Base-by-base conservation (phyloP, 1,140 invertebrate species). In the Drosophila pandora region DNA sequence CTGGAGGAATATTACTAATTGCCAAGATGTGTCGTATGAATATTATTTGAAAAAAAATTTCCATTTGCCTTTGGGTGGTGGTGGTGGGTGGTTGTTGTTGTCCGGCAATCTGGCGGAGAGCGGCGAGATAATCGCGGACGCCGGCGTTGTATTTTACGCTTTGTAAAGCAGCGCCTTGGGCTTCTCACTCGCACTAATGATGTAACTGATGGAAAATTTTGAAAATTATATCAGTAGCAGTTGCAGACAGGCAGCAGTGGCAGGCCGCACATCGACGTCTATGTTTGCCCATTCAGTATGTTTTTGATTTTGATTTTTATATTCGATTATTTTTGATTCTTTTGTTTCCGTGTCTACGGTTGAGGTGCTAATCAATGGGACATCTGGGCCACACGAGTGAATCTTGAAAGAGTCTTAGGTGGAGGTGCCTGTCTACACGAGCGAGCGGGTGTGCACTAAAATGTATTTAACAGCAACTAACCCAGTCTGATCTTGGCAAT, bases 201-300 rank as follows among this genome's bases (percentile, higher is more conserved):
- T 87, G 82, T 78, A 78, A 78, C 50, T 69, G 78, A 78, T 47
- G 74, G 78, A 78, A 85, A 75, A 28, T 75, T 78, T 71, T 59
- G 17, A 64, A 55, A 53, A 56, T 22, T 61, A 21, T 67, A 52
- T 64, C 60, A 64, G 45, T 60, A 63, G 32, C 25, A 48, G 21
- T 62, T 32, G 23, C 57, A 41, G 25, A 48, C 32, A 30, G 21
- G 6, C 25, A 17, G 17, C 17, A 17, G 17, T 17, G 17, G 17
- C 17, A 17, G 17, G 17, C 17, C 17, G 17, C 17, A 17, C 17
- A 34, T 34, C 32, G 10, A 34, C 32, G 32, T 3, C 32, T 10
- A 8, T 34, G 32, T 34, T 34, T 34, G 32, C 32, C 32, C 2
- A 43, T 39, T 2, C 3, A 39, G 34, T 17, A 43, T 21, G 7